phyloP scores from a whole-genome alignment of 2,113 vertebrate species.

The Condylura cristata region DNA sequence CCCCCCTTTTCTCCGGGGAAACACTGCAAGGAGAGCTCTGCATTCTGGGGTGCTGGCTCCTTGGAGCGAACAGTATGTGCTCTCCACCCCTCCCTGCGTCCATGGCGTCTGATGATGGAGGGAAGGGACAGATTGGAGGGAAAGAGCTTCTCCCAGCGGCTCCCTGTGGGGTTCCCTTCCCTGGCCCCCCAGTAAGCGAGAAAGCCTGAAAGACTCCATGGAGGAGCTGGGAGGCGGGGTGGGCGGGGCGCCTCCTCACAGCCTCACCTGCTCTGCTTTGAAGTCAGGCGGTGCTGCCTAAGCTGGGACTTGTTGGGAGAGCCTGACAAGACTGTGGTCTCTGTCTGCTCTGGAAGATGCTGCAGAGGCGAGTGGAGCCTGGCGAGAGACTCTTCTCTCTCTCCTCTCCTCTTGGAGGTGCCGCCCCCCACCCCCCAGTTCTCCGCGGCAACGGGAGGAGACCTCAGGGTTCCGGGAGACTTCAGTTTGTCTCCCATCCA shows the following conservation, averaged over 20 bases:
- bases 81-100: fast-evolving
- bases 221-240: not conserved
- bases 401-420: too few species aligned
- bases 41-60: not conserved
- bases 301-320: not conserved
- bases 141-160: not conserved
- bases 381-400: not conserved
- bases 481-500: too few species aligned
- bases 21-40: not conserved
- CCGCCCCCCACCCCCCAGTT: fast-evolving
- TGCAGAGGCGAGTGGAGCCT: not conserved
- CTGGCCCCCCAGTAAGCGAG: not conserved
- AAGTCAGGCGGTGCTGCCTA: not conserved
- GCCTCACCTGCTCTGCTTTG: not conserved
- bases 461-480: too few species aligned
- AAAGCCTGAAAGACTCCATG: not conserved
- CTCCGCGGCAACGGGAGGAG: not conserved
- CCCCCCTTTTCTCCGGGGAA: not conserved
- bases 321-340: not conserved
- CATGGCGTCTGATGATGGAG: not conserved
- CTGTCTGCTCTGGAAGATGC: not conserved
- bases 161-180: not conserved
- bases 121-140: too few species aligned
- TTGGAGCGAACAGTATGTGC: not conserved
- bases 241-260: too few species aligned